A percentile compares a stretch with the other conserved stretches of the same genome.
phyloP scores from a whole-genome alignment of 1,140 invertebrate species.

The Forficula auricularia region DNA sequence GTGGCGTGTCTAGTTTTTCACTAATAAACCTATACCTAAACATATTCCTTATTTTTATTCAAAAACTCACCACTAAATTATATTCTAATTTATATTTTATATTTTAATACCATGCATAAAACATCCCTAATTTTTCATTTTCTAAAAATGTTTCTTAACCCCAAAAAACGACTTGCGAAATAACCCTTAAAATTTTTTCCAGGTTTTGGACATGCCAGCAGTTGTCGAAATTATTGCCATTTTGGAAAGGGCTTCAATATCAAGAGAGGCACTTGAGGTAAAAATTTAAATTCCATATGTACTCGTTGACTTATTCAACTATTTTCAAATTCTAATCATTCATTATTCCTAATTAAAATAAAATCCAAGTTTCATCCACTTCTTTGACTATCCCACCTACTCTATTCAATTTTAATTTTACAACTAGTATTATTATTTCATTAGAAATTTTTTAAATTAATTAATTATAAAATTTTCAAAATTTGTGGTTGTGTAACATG shows the following conservation, averaged over 20 bases:
- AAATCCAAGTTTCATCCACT: no score
- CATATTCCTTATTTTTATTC: constrained; percentile 2
- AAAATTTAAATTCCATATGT: constrained; percentile 15
- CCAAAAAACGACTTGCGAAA: neutral
- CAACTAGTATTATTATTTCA: no score
- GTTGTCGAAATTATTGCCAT: constrained; percentile 81
- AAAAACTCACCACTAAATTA: neutral
- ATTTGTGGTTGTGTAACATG: no score
- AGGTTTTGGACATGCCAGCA: constrained; percentile 87
- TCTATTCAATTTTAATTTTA: no score
- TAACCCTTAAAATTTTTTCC: constrained; percentile 21
- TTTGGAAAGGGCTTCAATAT: constrained; percentile 81
- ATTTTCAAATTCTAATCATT: neutral
- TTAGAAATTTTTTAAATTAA: no score
- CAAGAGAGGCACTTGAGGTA: constrained; percentile 88
- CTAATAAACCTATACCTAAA: neutral
- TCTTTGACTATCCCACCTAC: no score
- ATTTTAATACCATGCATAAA: constrained; percentile 4
- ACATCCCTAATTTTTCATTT: neutral
- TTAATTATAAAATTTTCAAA: no score
- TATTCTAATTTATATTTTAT: neutral
- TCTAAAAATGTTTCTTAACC: neutral
- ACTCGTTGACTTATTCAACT: neutral
- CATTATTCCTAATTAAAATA: no score
- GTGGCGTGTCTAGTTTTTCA: constrained; percentile 17